Evolutionary conservation across 1,140 invertebrate genomes (phyloP).

Genomic region (Ooceraea biroi): DNA sequence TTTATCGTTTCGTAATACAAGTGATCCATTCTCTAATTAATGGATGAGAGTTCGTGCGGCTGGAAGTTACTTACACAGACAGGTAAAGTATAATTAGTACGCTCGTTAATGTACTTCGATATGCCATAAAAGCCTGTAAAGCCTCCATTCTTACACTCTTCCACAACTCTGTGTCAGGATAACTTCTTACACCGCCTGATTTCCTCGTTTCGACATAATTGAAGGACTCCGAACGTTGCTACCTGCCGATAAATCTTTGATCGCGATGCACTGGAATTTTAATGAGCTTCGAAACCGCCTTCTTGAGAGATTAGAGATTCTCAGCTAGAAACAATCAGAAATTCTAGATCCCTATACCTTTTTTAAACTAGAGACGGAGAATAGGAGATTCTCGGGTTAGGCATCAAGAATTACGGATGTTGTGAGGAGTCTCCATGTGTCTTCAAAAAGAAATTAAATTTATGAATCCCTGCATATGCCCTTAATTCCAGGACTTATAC

Average conservation of each 20-base stretch:
- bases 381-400: not conserved
- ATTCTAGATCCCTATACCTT: not conserved
- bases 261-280: constrained; percentile 7
- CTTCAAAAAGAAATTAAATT: not conserved
- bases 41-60: not conserved
- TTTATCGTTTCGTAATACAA: not conserved
- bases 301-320: not conserved
- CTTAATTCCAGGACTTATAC: constrained; percentile 9
- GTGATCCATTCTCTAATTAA: constrained; percentile 1
- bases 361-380: no score
- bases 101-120: constrained; percentile 4
- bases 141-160: constrained; percentile 41
- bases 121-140: constrained; percentile 55
- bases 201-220: constrained; percentile 54
- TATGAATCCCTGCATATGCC: not conserved
- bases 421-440: not conserved
- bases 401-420: not conserved
- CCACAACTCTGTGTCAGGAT: constrained; percentile 38
- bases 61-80: constrained; percentile 3
- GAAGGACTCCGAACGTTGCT: not conserved
- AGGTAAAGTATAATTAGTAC: constrained; percentile 21
- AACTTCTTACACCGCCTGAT: constrained; percentile 46
- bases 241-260: not conserved
- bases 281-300: not conserved
- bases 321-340: not conserved